Evolutionary conservation across 2,888 invertebrate genomes (phyloP), one percentile per base, ranked within the genome.

Genomic region (Leptopilina myrica): DNA sequence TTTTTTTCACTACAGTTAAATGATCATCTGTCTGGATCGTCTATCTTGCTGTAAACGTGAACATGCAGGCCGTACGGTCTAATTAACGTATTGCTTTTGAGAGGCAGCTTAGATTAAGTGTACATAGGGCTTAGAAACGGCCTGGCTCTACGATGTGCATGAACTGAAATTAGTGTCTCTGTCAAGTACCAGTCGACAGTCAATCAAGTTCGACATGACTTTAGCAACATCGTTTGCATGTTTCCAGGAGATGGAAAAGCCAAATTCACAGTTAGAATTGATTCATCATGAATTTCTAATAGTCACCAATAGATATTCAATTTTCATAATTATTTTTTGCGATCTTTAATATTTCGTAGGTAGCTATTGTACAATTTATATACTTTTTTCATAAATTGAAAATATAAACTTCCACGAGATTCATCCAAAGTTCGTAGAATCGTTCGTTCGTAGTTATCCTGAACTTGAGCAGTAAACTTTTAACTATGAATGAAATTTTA

Each of bases 111-210:
- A 80, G 81, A 84, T 85, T 82, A 78, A 80, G 81, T 77, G 78
- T 73, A 75, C 78, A 76, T 65, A 73, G 73, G 66, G 69, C 69
- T 76, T 76, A 73, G 81, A 77, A 73, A 81, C 67, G 77, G 76
- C 53, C 59, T 79, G 64, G 79, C 78, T 66, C 79, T 78, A 76
- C 64, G 79, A 78, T 79, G 75, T 75, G 78, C 78, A 75, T 64
- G 81, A 81, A 82, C 80, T 77, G 78, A 82, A 81, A 85, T 85
- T 85, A 84, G 82, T 80, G 85, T 84, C 79, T 83, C 84, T 80
- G 83, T 85, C 85, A 83, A 79, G 79, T 81, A 82, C 43, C 84
- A 83, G 77, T 53, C 66, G 67, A 79, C 80, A 77, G 78, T 81
- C 80, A 76, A 83, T 83, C 76, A 78, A 78, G 53, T 81, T 78